These are phyloP conservation scores for Heliconius ismenius DNA, from an alignment of 2,888 invertebrate species.

Conservation along the genomic window DNA sequence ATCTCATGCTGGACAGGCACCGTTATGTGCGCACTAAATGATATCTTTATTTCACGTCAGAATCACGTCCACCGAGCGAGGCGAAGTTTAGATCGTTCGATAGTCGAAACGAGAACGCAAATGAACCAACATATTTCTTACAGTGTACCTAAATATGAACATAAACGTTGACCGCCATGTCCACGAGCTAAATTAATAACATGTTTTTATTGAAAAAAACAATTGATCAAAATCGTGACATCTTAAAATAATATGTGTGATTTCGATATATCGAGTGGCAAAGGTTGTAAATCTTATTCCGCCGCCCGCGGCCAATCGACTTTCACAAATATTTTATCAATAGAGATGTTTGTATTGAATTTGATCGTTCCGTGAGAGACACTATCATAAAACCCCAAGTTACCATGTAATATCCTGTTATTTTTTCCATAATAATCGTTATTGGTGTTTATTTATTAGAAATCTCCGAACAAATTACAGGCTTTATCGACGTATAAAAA, in stretches of 20 bases:
- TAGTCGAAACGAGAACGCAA: conserved; percentile 56
- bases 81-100: conserved; percentile 56
- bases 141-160: not conserved
- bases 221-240: conserved; percentile 74
- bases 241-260: conserved; percentile 76
- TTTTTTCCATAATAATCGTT: conserved; percentile 80
- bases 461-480: conserved; percentile 78
- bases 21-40: conserved; percentile 62
- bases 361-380: conserved; percentile 67
- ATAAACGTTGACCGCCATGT: not conserved
- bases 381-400: conserved; percentile 69
- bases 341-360: conserved; percentile 78
- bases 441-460: conserved; percentile 82
- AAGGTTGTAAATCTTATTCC: conserved; percentile 73
- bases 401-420: conserved; percentile 78
- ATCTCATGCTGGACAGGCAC: conserved; percentile 59
- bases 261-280: conserved; percentile 65
- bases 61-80: conserved; percentile 59
- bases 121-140: conserved; percentile 66
- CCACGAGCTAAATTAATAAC: conserved; percentile 65
- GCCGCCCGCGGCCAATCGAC: conserved; percentile 69
- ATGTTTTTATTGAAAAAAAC: conserved; percentile 67
- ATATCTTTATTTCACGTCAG: conserved; percentile 70
- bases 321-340: conserved; percentile 77
- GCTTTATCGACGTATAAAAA: conserved; percentile 77